phyloP scores from a whole-genome alignment of 2,888 invertebrate species.

The Merodon equestris region DNA sequence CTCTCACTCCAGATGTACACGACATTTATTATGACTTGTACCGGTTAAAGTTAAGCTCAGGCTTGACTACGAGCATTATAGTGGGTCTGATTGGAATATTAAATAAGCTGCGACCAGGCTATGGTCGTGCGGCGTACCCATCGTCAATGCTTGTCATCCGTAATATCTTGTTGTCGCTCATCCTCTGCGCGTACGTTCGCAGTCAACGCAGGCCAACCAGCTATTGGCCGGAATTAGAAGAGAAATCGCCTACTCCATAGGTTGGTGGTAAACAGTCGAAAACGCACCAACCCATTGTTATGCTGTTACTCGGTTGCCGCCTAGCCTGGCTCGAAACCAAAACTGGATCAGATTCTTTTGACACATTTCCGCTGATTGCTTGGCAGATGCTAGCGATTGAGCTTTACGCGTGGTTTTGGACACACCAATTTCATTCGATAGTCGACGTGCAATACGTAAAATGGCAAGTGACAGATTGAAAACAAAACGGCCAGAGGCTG shows the following conservation, averaged over 20 bases:
- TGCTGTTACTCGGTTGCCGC: background rate
- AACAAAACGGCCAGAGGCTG: constrained; percentile 6
- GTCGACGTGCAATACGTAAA: constrained; percentile 16
- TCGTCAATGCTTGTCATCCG: constrained; percentile 30
- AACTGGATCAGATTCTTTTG: constrained; percentile 57
- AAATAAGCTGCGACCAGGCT: constrained; percentile 27
- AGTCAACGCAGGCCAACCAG: too few relatives aligned
- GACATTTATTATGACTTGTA: constrained; percentile 63
- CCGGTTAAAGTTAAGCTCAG: constrained; percentile 57
- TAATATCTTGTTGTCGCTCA: background rate
- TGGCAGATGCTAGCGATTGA: constrained; percentile 30
- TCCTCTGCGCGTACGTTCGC: background rate
- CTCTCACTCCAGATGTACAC: constrained; percentile 16
- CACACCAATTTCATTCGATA: constrained; percentile 16
- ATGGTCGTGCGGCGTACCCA: constrained; percentile 5
- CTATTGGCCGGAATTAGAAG: constrained; percentile 32
- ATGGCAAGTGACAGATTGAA: constrained; percentile 32
- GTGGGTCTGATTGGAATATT: constrained; percentile 50
- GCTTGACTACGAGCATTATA: constrained; percentile 46
- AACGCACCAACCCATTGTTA: constrained; percentile 16
- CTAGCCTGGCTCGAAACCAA: constrained; percentile 4
- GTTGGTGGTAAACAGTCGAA: constrained; percentile 29
- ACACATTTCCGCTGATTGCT: constrained; percentile 34
- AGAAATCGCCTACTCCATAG: constrained; percentile 27
- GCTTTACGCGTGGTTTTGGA: constrained; percentile 3